Conservation (phyloP, 1,140 invertebrate species). For the Papilio polytes region DNA sequence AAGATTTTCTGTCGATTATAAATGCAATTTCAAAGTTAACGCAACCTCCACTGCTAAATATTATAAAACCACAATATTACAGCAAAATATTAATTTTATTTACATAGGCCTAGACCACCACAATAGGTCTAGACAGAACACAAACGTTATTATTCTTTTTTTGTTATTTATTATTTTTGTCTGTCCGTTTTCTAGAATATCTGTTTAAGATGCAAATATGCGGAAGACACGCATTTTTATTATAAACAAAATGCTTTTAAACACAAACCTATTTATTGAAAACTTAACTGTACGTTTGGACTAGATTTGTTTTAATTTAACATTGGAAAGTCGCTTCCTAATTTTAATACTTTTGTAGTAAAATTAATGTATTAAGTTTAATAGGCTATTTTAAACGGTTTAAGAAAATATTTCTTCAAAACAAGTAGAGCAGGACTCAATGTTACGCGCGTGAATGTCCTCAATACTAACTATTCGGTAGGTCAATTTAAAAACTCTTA, state of each 20-base stretch:
- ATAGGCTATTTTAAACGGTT: not conserved
- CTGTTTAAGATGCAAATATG: slow-evolving; percentile 15
- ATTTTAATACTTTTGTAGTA: not conserved
- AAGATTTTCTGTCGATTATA: too few relatives aligned
- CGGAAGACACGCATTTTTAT: slow-evolving; percentile 25
- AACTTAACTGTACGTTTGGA: not conserved
- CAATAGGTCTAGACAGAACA: slow-evolving; percentile 16
- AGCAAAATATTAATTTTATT: slow-evolving; percentile 21
- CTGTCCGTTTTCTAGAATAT: slow-evolving; percentile 11
- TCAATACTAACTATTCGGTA: not conserved
- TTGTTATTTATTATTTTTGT: slow-evolving; percentile 32
- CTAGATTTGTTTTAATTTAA: not conserved
- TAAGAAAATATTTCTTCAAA: not conserved
- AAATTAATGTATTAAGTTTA: slow-evolving; percentile 12
- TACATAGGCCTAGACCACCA: not conserved
- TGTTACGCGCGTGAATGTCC: not conserved
- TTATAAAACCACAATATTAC: slow-evolving; percentile 16
- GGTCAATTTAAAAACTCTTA: slow-evolving; percentile 16
- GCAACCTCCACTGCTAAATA: not conserved
- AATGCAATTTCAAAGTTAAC: too few relatives aligned
- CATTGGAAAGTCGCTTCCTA: not conserved
- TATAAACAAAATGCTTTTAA: slow-evolving; percentile 13
- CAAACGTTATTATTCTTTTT: slow-evolving; percentile 39
- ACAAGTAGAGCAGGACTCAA: not conserved
- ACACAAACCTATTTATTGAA: not conserved